Conservation (phyloP, 2,113 vertebrate genomes). For the Lasiurus borealis region DNA sequence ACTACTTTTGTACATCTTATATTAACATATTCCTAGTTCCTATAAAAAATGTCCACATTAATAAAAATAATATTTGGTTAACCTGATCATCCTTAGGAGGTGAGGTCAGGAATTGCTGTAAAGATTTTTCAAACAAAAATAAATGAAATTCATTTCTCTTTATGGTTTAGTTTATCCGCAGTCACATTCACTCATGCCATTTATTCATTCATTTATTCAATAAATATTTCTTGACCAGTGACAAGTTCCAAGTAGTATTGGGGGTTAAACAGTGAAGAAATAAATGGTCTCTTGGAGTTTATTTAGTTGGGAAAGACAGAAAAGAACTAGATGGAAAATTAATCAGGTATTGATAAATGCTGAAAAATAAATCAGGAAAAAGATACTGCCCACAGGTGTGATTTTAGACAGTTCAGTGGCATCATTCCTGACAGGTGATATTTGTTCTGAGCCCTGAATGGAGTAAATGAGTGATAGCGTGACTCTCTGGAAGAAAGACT, state of each 20-base stretch:
- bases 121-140: neutral
- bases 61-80: conserved; percentile 37
- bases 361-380: neutral
- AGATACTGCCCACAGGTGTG: neutral
- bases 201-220: neutral
- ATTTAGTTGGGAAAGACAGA: neutral
- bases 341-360: neutral
- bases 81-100: neutral
- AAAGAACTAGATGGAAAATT: neutral
- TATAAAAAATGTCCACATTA: conserved; percentile 5
- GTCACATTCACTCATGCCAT: neutral
- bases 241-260: neutral
- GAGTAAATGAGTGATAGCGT: neutral
- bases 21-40: neutral
- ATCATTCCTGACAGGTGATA: neutral
- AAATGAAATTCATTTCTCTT: neutral
- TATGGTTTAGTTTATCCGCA: neutral
- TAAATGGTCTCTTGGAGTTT: neutral
- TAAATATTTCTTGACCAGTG: neutral
- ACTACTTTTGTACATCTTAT: neutral
- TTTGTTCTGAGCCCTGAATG: neutral
- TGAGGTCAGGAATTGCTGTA: neutral
- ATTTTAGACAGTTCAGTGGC: neutral
- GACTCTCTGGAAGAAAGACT: neutral
- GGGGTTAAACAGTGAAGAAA: neutral